phyloP scores from a whole-genome alignment of 2,113 vertebrate species.

The Spheniscus mendiculus region DNA sequence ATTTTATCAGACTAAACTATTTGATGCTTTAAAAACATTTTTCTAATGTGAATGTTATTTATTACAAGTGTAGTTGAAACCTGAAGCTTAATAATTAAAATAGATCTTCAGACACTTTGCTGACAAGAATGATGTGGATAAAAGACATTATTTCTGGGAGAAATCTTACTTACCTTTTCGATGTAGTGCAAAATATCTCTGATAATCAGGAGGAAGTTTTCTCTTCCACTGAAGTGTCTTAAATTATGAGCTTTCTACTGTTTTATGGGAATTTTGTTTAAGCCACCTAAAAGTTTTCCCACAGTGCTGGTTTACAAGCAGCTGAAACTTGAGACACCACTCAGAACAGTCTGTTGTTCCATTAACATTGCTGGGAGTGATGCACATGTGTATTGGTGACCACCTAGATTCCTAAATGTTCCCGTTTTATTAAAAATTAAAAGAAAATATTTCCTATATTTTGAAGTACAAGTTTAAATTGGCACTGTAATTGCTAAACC shows the following conservation, averaged over 20 bases:
- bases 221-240: not conserved
- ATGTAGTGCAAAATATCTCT: not conserved
- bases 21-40: constrained; percentile 8
- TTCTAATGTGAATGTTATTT: not conserved
- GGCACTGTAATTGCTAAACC: not conserved
- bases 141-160: not conserved
- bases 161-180: not conserved
- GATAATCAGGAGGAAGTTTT: constrained; percentile 5
- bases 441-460: not conserved
- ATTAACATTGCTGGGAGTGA: not conserved
- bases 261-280: not conserved
- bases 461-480: constrained; percentile 6
- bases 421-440: not conserved
- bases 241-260: constrained; percentile 8
- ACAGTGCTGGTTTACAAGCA: constrained; percentile 2
- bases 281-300: constrained; percentile 15
- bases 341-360: not conserved
- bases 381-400: not conserved
- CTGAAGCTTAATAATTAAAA: not conserved
- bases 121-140: not conserved
- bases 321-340: not conserved
- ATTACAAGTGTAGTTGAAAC: not conserved
- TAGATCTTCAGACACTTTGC: not conserved
- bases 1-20: constrained; percentile 4
- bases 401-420: not conserved